These are phyloP conservation scores for Acrobasis repandana DNA, from an alignment of 2,888 invertebrate genomes.

Conservation along the genomic window DNA sequence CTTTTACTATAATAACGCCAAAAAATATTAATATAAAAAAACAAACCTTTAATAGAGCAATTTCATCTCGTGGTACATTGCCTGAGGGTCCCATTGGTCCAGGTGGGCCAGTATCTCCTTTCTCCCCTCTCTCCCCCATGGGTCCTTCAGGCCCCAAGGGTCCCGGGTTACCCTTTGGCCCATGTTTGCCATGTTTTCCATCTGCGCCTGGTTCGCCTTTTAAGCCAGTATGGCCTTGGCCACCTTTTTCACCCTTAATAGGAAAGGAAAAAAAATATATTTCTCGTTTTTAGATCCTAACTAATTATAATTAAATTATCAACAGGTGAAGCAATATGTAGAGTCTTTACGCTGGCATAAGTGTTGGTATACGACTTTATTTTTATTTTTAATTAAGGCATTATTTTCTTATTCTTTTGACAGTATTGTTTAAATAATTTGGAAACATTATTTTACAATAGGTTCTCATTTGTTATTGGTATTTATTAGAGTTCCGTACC, in stretches of 20 bases:
- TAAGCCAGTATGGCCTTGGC: slow-evolving; percentile 84
- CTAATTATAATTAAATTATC: not conserved
- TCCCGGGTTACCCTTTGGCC: slow-evolving; percentile 82
- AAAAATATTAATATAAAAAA: not conserved
- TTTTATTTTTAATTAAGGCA: too few species aligned
- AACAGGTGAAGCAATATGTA: too few species aligned
- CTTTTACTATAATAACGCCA: too few species aligned
- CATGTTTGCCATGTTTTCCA: slow-evolving; percentile 83
- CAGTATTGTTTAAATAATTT: too few species aligned
- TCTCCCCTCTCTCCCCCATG: slow-evolving; percentile 88
- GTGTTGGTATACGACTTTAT: too few species aligned
- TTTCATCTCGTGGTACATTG: slow-evolving; percentile 30
- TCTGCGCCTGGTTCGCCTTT: slow-evolving; percentile 49
- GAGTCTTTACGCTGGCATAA: too few species aligned
- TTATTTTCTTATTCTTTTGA: too few species aligned
- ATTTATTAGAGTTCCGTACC: too few species aligned
- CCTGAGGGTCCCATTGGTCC: slow-evolving; percentile 43
- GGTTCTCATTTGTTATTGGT: too few species aligned
- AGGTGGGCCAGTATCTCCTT: slow-evolving; percentile 45
- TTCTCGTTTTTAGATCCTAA: not conserved
- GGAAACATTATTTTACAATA: too few species aligned
- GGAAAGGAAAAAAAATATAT: slow-evolving; percentile 28
- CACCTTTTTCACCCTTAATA: slow-evolving; percentile 86
- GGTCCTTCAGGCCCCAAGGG: slow-evolving; percentile 45
- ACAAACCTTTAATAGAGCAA: slow-evolving; percentile 40